Evolutionary conservation across 2,797 vertebrate genomes (phyloP).

Genomic region (Vipera ursinii): DNA sequence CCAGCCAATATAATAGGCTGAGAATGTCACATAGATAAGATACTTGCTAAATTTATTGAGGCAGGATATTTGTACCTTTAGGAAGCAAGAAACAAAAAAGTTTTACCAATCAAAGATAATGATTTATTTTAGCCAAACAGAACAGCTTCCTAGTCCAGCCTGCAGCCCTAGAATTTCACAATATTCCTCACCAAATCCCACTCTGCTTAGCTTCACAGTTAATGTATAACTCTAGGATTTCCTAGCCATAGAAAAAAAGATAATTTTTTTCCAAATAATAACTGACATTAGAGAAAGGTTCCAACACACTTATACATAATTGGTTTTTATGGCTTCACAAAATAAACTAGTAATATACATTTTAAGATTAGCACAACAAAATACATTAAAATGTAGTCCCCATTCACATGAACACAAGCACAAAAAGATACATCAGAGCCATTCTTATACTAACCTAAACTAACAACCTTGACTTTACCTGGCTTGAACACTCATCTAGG

Average conservation of each 20-base stretch:
- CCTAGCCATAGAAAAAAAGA: not conserved
- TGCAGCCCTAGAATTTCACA: too few relatives aligned
- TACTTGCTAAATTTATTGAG: not conserved
- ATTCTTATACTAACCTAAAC: not conserved
- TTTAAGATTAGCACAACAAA: not conserved
- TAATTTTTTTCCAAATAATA: not conserved
- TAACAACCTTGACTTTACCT: not conserved
- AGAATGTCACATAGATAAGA: not conserved
- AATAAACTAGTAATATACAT: not conserved
- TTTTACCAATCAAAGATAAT: not conserved
- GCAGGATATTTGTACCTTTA: not conserved
- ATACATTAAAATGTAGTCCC: not conserved
- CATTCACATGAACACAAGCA: not conserved
- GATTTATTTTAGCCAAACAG: not conserved
- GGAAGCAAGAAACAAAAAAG: not conserved
- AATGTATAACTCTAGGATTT: not conserved
- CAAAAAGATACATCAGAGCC: not conserved
- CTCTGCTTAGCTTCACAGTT: not conserved
- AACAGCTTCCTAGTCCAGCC: too few relatives aligned
- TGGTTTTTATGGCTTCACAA: not conserved
- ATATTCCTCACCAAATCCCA: too few relatives aligned
- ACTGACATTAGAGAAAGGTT: not conserved
- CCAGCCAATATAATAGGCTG: not conserved
- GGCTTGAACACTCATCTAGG: slow-evolving; percentile 6
- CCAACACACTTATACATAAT: not conserved